Evolutionary conservation across 2,113 vertebrate species (phyloP), one percentile per base, ranked within the genome.

Genomic region (Meleagris gallopavo): DNA sequence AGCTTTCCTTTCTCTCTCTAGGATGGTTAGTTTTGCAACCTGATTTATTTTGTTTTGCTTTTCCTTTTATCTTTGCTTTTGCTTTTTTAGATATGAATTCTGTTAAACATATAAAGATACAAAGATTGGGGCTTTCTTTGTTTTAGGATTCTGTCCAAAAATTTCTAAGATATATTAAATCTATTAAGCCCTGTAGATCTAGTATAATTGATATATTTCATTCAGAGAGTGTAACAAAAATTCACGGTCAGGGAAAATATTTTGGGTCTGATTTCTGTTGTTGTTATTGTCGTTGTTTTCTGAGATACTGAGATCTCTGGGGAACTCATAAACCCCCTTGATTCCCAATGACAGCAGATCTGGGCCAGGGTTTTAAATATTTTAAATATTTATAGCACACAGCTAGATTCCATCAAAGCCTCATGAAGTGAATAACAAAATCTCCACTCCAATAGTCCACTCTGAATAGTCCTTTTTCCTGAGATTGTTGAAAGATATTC

Each of bases 41-140:
- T n/a, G 67, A 17, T 4, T 52, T 25, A 11, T 11, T 55, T 74
- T 54, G 9, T 24, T 76, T 48, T 19, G 50, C 34, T 81, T 71
- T 77, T 32, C 25, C 6, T 57, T 64, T 79, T 27, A 5, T 3
- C 24, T 86, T 85, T 34, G 5, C 2, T 62, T 74, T 32, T 45
- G 2, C 6, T 67, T 78, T 9, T 38, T 52, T 11, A n/a, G 18
- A 16, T 52, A n/a, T 8, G 41, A 79, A 34, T 40, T 43, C 81
- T 78, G 3, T 5, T n/a, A 71, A 67, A 58, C 19, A 27, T 20
- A 9, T 11, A 13, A 83, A 52, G 21, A n/a, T 78, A 79, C 62
- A 76, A 11, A 1, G 18, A 7, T 50, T 50, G 3, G 3, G 2
- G 0, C 0, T 55, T 46, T 40, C 34, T 60, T 82, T 77, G 2